Percentiles rank a stretch among this genome's conserved stretches.
phyloP scores from a whole-genome alignment of 1,140 invertebrate genomes.

The Pogonus chalceus region DNA sequence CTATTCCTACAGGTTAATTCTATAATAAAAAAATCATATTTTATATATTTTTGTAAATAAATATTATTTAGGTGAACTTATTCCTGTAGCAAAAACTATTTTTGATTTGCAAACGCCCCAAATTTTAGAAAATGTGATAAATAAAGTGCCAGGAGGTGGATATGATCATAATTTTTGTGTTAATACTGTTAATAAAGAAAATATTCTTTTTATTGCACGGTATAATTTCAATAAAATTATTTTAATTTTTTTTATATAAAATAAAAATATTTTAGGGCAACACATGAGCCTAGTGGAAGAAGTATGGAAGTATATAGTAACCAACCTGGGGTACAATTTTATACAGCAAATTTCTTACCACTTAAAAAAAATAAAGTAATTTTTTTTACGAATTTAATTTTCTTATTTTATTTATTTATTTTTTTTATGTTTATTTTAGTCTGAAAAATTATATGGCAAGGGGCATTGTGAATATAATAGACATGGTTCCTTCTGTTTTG shows the following conservation, averaged over 20 bases:
- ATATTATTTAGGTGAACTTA: slow-evolving; percentile 21
- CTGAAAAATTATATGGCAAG: slow-evolving; percentile 48
- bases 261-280: slow-evolving; percentile 39
- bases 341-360: slow-evolving; percentile 72
- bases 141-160: slow-evolving; percentile 39
- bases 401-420: slow-evolving; percentile 1
- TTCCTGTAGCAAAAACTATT: slow-evolving; percentile 22
- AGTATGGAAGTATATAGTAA: slow-evolving; percentile 66
- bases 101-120: slow-evolving; percentile 54
- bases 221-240: slow-evolving; percentile 17
- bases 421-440: not conserved
- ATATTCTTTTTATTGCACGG: slow-evolving; percentile 31
- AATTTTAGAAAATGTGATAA: slow-evolving; percentile 40
- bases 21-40: slow-evolving; percentile 16
- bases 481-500: slow-evolving; percentile 78
- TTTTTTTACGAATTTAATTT: not conserved
- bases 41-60: not conserved
- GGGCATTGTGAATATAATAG: slow-evolving; percentile 54
- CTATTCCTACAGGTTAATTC: slow-evolving; percentile 83
- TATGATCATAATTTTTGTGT: slow-evolving; percentile 67
- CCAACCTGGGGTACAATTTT: slow-evolving; percentile 86
- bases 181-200: slow-evolving; percentile 27
- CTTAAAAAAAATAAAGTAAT: slow-evolving; percentile 9
- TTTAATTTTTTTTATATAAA: slow-evolving; percentile 4
- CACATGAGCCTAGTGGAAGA: slow-evolving; percentile 60